Conservation (phyloP, 2,888 invertebrate species). For the Heliconius cydno region DNA sequence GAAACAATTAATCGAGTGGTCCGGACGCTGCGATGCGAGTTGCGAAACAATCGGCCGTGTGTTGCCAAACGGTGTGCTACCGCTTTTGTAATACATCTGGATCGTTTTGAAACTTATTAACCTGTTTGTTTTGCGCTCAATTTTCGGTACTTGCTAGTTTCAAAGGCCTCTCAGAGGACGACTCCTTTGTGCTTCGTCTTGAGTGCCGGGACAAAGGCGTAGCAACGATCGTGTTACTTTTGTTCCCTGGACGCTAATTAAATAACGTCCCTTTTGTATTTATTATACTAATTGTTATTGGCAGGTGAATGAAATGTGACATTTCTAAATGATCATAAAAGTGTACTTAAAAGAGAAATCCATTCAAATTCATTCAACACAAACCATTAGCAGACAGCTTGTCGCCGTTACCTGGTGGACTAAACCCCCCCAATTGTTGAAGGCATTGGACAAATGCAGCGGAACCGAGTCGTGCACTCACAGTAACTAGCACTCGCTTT, state of each 20-base stretch:
- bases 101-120: constrained; percentile 83
- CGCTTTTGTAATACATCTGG: constrained; percentile 83
- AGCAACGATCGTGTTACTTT: constrained; percentile 78
- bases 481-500: constrained; percentile 78
- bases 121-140: constrained; percentile 76
- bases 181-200: constrained; percentile 67
- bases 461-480: constrained; percentile 77
- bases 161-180: constrained; percentile 72
- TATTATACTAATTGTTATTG: constrained; percentile 59
- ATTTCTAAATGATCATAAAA: constrained; percentile 48
- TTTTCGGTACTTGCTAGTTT: constrained; percentile 65
- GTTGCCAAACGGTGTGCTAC: constrained; percentile 79
- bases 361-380: constrained; percentile 57
- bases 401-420: constrained; percentile 64
- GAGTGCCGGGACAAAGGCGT: constrained; percentile 69
- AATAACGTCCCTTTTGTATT: constrained; percentile 70
- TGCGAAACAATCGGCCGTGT: constrained; percentile 74
- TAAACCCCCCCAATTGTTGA: constrained; percentile 56
- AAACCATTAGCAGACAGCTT: constrained; percentile 61
- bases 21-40: constrained; percentile 79
- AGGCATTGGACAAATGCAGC: constrained; percentile 76
- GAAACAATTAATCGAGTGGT: constrained; percentile 81
- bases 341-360: constrained; percentile 52
- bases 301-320: constrained; percentile 66
- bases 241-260: constrained; percentile 76